Evolutionary conservation across 1,140 invertebrate species (phyloP).

Genomic region (Lordiphosa stackelbergi): DNA sequence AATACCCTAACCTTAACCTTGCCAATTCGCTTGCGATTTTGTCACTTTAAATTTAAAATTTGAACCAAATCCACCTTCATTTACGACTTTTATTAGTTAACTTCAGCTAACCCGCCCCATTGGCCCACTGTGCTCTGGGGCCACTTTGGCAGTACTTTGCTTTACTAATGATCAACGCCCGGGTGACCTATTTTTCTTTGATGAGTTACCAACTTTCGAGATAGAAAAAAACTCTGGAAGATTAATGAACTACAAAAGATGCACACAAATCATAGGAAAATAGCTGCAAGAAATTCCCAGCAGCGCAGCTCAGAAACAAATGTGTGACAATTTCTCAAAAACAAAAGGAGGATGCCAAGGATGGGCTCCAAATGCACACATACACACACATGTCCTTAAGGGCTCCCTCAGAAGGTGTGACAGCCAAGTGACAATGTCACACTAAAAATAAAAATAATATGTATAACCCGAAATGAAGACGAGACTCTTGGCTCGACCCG

Average conservation of each 20-base stretch:
- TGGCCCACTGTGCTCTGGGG: background rate
- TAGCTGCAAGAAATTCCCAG: constrained; percentile 14
- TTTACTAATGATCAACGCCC: constrained; percentile 34
- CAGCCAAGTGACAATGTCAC: constrained; percentile 68
- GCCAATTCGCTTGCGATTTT: no score
- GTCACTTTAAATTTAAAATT: no score
- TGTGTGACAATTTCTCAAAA: constrained; percentile 69
- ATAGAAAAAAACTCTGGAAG: constrained; percentile 35
- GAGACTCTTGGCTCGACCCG: constrained; percentile 29
- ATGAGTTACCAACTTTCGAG: constrained; percentile 17
- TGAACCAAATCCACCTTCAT: no score
- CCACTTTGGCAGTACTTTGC: constrained; percentile 12
- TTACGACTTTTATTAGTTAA: no score
- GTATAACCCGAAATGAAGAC: constrained; percentile 24
- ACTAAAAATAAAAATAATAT: constrained; percentile 48
- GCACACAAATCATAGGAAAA: constrained; percentile 67
- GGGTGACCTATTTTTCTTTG: constrained; percentile 55
- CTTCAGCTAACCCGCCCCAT: no score
- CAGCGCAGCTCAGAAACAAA: constrained; percentile 42
- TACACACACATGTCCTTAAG: constrained; percentile 5
- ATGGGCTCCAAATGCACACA: constrained; percentile 6
- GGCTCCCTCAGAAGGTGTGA: constrained; percentile 46
- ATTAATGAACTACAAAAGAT: constrained; percentile 72
- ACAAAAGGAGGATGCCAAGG: constrained; percentile 39
- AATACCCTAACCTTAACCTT: no score